Percentiles rank a stretch among this genome's conserved stretches.
These are phyloP conservation scores for Paratilapia polleni DNA, from an alignment of 2,113 vertebrate species.

Conservation along the genomic window DNA sequence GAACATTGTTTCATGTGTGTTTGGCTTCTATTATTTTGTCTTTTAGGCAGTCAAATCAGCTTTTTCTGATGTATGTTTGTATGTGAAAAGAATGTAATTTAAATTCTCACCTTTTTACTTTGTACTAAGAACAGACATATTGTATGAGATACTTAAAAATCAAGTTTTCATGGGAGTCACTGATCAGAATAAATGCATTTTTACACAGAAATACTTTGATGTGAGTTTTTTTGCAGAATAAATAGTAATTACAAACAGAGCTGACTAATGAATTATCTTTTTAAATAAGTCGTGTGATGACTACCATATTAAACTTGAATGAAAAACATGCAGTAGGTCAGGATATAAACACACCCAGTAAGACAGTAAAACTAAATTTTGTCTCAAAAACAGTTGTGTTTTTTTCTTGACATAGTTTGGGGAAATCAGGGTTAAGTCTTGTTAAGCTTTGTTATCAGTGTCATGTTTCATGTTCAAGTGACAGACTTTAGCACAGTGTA, in stretches of 20 bases:
- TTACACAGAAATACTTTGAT: constrained; percentile 41
- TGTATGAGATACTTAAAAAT: constrained; percentile 15
- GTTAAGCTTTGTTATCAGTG: too few relatives aligned
- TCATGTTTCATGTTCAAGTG: too few relatives aligned
- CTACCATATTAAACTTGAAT: background rate
- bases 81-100: constrained; percentile 18
- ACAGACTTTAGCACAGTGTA: too few relatives aligned
- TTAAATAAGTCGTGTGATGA: background rate
- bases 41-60: background rate
- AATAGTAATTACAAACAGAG: background rate
- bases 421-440: too few relatives aligned
- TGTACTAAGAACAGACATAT: background rate
- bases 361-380: background rate
- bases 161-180: constrained; percentile 31
- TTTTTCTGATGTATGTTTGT: background rate
- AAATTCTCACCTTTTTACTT: constrained; percentile 26
- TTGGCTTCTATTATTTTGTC: background rate
- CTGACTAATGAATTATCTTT: background rate
- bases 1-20: constrained; percentile 7
- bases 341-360: background rate
- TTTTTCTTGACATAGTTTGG: too few relatives aligned
- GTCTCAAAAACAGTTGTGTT: background rate
- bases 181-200: constrained; percentile 59
- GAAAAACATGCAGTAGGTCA: background rate
- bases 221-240: background rate